phyloP scores from a whole-genome alignment of 2,113 vertebrate species.

The Salvator merianae region DNA sequence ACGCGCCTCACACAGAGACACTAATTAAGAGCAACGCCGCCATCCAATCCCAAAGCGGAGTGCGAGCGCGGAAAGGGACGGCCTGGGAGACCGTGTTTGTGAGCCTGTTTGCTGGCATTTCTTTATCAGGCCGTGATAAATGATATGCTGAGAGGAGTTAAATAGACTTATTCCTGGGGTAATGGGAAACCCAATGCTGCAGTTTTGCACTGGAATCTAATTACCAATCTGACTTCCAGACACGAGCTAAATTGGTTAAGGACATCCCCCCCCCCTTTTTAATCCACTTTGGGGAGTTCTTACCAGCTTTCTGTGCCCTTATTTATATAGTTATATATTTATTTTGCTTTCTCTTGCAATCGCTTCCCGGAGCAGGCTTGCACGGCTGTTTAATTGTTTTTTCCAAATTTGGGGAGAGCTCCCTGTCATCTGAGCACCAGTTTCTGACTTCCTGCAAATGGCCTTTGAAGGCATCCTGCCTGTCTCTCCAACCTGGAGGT shows the following conservation, averaged over 20 bases:
- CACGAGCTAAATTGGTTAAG: not conserved
- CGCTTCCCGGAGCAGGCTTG: not conserved
- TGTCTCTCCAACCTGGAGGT: too few relatives aligned
- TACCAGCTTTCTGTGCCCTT: not conserved
- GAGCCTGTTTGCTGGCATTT: constrained; percentile 35
- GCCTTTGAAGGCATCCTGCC: not conserved
- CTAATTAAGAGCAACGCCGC: constrained; percentile 70
- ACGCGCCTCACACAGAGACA: constrained; percentile 73
- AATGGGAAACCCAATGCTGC: constrained; percentile 2
- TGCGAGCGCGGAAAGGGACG: constrained; percentile 44
- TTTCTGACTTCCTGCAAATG: not conserved
- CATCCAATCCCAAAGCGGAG: constrained; percentile 43
- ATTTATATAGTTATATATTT: too few relatives aligned
- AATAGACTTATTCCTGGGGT: constrained; percentile 1
- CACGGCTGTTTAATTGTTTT: not conserved
- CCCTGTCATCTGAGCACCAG: not conserved
- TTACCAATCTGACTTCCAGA: constrained; percentile 20
- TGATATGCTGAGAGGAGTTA: constrained; percentile 42
- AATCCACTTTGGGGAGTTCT: not conserved
- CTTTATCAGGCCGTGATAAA: constrained; percentile 34
- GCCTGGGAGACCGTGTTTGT: constrained; percentile 32
- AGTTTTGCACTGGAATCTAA: constrained; percentile 8
- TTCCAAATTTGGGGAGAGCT: not conserved
- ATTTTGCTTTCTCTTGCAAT: not conserved
- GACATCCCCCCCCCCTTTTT: not conserved